These are phyloP conservation scores for Fulmarus glacialis DNA, from an alignment of 2,113 vertebrate species.

Conservation along the genomic window DNA sequence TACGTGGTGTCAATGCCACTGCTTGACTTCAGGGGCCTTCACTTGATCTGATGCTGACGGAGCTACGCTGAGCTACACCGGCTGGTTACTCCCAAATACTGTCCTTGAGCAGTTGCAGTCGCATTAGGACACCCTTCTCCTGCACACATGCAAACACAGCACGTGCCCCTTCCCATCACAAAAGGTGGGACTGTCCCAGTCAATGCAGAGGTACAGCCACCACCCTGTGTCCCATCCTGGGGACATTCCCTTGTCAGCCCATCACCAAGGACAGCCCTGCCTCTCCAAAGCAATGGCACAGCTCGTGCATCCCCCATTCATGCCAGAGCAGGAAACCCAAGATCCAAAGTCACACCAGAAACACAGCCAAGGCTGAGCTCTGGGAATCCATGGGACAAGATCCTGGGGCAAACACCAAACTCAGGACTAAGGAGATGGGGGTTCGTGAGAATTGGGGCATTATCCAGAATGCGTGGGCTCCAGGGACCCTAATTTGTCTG, in stretches of 20 bases:
- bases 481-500: not conserved
- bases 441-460: accelerated
- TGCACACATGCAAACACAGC: accelerated
- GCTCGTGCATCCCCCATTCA: accelerated
- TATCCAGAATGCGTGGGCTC: not conserved
- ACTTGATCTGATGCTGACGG: not conserved
- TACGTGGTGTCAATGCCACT: not conserved
- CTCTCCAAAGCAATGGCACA: not conserved
- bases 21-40: not conserved
- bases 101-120: accelerated
- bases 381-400: not conserved
- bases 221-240: not conserved
- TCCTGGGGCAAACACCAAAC: not conserved
- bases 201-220: not conserved
- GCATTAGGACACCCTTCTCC: not conserved
- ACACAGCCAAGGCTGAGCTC: not conserved
- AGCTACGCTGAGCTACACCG: not conserved
- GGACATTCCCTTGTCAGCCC: not conserved
- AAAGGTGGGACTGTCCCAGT: not conserved
- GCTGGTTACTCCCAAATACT: not conserved
- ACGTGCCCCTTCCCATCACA: not conserved
- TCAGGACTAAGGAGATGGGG: not conserved
- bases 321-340: accelerated
- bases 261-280: not conserved
- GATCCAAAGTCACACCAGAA: not conserved